Percentiles rank a stretch among this genome's conserved stretches.
These are phyloP conservation scores for Microcebus lehilahytsara DNA, from an alignment of 2,113 vertebrate genomes.

Conservation along the genomic window DNA sequence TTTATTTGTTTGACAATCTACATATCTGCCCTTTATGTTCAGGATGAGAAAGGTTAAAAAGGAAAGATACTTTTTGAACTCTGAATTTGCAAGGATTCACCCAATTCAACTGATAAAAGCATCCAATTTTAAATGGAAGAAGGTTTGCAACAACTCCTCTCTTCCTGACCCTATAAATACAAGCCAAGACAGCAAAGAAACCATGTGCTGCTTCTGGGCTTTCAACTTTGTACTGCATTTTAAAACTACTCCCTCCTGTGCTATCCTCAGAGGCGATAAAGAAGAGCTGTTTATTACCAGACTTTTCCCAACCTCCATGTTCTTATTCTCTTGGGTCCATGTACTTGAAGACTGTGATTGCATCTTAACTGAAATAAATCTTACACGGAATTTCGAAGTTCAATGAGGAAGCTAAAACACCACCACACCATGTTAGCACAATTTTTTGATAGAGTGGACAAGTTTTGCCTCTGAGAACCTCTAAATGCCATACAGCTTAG, in stretches of 20 bases:
- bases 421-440: not conserved
- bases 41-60: not conserved
- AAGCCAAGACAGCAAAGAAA: conserved; percentile 21
- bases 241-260: conserved; percentile 62
- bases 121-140: conserved; percentile 29
- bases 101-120: not conserved
- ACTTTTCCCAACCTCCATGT: conserved; percentile 59
- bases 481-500: not conserved
- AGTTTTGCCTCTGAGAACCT: not conserved
- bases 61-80: not conserved
- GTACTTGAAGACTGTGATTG: conserved; percentile 53
- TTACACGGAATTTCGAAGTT: conserved; percentile 35
- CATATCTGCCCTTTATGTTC: not conserved
- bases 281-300: conserved; percentile 64
- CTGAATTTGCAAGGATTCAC: conserved; percentile 29
- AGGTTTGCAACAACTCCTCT: conserved; percentile 28
- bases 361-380: conserved; percentile 72
- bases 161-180: conserved; percentile 58
- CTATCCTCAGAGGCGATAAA: conserved; percentile 69
- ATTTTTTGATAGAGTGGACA: not conserved
- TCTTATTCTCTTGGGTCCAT: conserved; percentile 51
- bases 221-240: conserved; percentile 56
- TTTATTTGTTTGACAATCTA: not conserved
- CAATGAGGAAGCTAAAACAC: conserved; percentile 13
- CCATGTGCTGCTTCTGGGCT: conserved; percentile 14